A percentile compares a stretch with the other conserved stretches of the same genome.
These are phyloP conservation scores for Tipula lateralis DNA, from an alignment of 2,888 invertebrate genomes.

Conservation along the genomic window DNA sequence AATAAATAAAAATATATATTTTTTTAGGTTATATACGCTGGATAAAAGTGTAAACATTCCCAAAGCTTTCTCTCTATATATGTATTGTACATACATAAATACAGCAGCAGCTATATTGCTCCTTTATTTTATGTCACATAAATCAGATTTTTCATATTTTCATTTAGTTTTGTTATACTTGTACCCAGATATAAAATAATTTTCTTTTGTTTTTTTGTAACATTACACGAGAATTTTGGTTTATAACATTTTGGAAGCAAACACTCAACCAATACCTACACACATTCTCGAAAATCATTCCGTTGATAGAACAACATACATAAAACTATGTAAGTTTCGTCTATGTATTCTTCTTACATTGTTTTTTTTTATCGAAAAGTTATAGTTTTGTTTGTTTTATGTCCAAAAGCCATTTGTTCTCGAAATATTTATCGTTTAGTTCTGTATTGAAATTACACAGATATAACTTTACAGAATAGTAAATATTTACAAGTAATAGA, in stretches of 20 bases:
- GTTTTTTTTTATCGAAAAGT: slow-evolving; percentile 9
- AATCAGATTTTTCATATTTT: slow-evolving; percentile 21
- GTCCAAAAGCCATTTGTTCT: slow-evolving; percentile 9
- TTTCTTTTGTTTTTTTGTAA: not conserved
- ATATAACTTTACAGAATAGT: not conserved
- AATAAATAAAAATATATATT: not conserved
- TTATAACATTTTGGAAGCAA: not conserved
- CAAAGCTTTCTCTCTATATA: no score
- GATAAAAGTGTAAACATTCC: not conserved
- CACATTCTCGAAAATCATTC: not conserved
- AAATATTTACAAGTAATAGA: not conserved
- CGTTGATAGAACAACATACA: not conserved
- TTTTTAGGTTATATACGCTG: not conserved
- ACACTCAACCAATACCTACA: not conserved
- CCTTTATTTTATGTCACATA: slow-evolving; percentile 15
- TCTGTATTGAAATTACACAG: not conserved
- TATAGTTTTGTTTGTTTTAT: slow-evolving; percentile 24
- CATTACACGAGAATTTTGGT: not conserved
- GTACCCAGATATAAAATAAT: not conserved
- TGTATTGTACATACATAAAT: not conserved
- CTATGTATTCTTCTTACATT: not conserved
- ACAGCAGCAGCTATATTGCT: not conserved
- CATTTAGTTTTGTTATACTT: slow-evolving; percentile 19
- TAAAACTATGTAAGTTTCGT: not conserved
- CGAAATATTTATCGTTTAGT: not conserved